Conservation (phyloP, 2,888 invertebrate species). For the Melinaea marsaeus region DNA sequence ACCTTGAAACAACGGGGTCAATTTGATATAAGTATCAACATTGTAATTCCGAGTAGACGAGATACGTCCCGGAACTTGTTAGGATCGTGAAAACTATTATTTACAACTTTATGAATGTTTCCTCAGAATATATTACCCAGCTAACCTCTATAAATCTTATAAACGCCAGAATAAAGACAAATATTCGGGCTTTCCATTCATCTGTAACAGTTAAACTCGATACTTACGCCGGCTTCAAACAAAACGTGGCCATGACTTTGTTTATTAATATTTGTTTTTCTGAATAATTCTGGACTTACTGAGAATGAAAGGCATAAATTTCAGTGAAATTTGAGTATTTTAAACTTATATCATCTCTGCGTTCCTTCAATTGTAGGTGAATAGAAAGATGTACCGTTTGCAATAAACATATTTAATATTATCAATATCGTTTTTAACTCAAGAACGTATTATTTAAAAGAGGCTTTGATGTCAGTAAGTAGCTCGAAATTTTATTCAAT, state of each 20-base stretch:
- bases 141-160: slow-evolving; percentile 16
- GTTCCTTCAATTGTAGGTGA: no score
- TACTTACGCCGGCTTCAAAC: slow-evolving; percentile 7
- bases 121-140: slow-evolving; percentile 10
- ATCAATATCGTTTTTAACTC: no score
- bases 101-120: slow-evolving; percentile 7
- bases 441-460: no score
- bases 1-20: background rate
- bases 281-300: background rate
- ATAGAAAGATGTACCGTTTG: no score
- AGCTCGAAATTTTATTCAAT: background rate
- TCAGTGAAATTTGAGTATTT: no score
- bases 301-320: no score
- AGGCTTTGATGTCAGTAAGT: no score
- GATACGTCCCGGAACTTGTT: slow-evolving; percentile 10
- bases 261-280: background rate
- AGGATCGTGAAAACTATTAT: slow-evolving; percentile 13
- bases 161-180: slow-evolving; percentile 8
- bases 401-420: no score
- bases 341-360: no score
- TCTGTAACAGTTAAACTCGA: slow-evolving; percentile 5
- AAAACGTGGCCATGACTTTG: background rate
- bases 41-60: slow-evolving; percentile 1
- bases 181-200: slow-evolving; percentile 8
- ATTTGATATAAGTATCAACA: slow-evolving; percentile 1